Evolutionary conservation across 2,888 invertebrate species (phyloP).

Genomic region (Steinernema carpocapsae): DNA sequence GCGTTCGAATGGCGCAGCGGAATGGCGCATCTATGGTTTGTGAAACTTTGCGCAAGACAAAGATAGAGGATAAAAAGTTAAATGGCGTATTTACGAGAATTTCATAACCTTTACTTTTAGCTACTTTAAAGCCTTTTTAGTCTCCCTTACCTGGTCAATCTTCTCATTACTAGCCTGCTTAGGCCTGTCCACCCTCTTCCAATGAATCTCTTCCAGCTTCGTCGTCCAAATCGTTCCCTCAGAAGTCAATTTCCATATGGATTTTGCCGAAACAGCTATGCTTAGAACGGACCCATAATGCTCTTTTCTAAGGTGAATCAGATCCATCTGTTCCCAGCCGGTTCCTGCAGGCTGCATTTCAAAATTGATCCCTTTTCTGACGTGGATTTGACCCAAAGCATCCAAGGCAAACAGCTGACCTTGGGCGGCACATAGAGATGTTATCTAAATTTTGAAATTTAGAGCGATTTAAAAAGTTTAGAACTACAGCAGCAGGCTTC

Average conservation of each 20-base stretch:
- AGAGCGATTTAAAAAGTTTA: background rate
- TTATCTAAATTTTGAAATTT: constrained; percentile 25
- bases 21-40: too few relatives aligned
- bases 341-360: constrained; percentile 36
- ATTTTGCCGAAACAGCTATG: constrained; percentile 44
- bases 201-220: constrained; percentile 27
- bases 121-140: too few relatives aligned
- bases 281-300: constrained; percentile 39
- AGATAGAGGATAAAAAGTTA: too few relatives aligned
- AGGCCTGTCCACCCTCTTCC: constrained; percentile 40
- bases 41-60: too few relatives aligned
- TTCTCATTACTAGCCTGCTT: constrained; percentile 5
- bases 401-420: constrained; percentile 42
- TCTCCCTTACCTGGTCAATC: constrained; percentile 36
- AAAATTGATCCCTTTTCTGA: constrained; percentile 30
- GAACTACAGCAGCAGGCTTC: constrained; percentile 15
- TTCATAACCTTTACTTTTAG: too few relatives aligned
- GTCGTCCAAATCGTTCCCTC: constrained; percentile 41
- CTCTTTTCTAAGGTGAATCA: background rate
- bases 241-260: constrained; percentile 43
- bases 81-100: too few relatives aligned
- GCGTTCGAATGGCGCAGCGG: too few relatives aligned
- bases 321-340: constrained; percentile 37
- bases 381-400: constrained; percentile 14
- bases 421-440: constrained; percentile 37